Conservation (phyloP, 2,113 vertebrate genomes). For the Semicossyphus pulcher region DNA sequence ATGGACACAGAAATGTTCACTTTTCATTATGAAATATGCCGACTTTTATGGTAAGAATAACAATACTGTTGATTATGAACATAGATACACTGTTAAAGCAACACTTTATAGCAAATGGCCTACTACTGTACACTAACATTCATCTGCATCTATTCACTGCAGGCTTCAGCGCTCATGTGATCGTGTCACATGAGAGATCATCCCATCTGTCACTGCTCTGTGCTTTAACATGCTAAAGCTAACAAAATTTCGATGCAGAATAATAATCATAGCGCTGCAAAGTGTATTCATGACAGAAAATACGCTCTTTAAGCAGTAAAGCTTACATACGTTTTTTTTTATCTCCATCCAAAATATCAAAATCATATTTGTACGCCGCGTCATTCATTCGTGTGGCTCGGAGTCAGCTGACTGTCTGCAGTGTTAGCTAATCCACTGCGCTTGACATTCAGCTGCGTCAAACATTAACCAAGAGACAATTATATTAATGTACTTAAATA, state of each 20-base stretch:
- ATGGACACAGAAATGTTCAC: too few species aligned
- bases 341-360: background rate
- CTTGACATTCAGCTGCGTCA: background rate
- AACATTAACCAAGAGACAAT: background rate
- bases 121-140: background rate
- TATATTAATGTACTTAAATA: background rate
- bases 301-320: too few species aligned
- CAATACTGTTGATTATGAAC: background rate
- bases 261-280: background rate
- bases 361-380: background rate
- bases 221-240: background rate
- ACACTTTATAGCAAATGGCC: background rate
- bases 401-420: slow-evolving; percentile 38
- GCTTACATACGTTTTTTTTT: accelerated
- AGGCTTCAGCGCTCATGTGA: slow-evolving; percentile 67
- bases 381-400: slow-evolving; percentile 1
- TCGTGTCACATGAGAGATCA: slow-evolving; percentile 75
- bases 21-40: too few species aligned
- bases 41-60: background rate
- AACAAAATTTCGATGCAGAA: accelerated
- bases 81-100: background rate
- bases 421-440: slow-evolving; percentile 7
- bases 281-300: accelerated
- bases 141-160: background rate
- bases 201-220: slow-evolving; percentile 48